These are phyloP conservation scores for Trichonephila clavipes DNA, from an alignment of 1,140 invertebrate species.

Conservation along the genomic window DNA sequence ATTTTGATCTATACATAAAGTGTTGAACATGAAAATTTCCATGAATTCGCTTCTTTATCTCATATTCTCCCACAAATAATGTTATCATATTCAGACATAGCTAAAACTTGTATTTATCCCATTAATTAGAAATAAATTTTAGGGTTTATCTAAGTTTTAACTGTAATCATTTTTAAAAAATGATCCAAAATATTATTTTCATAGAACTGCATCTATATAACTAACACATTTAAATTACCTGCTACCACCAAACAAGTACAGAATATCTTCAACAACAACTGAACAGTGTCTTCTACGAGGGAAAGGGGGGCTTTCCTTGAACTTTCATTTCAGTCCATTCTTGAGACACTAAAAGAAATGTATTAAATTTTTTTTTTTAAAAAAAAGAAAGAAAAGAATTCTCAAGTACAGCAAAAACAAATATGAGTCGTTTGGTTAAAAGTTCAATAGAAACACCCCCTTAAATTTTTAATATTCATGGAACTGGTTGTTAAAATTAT, in stretches of 20 bases:
- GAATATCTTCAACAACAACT: conserved; percentile 86
- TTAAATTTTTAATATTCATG: too few relatives aligned
- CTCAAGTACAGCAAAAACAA: background rate
- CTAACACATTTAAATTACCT: conserved; percentile 82
- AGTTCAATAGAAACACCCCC: background rate
- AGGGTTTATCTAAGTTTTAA: background rate
- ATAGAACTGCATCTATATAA: background rate
- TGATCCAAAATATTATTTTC: background rate
- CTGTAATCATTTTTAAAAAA: background rate
- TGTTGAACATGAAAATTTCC: too few relatives aligned
- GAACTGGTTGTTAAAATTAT: background rate
- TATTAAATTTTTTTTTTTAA: too few relatives aligned
- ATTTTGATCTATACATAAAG: too few relatives aligned
- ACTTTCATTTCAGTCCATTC: conserved; percentile 85
- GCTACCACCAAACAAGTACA: conserved; percentile 92
- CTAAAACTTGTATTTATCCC: background rate
- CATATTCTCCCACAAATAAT: too few relatives aligned
- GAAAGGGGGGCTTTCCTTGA: conserved; percentile 84
- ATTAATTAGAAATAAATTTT: background rate
- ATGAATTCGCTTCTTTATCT: background rate
- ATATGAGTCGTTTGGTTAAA: background rate
- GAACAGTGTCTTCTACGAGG: conserved; percentile 89
- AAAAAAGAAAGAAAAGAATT: background rate
- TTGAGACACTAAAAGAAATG: background rate
- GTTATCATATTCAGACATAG: background rate